Conservation (phyloP, 2,113 vertebrate genomes). For the Myodes glareolus region DNA sequence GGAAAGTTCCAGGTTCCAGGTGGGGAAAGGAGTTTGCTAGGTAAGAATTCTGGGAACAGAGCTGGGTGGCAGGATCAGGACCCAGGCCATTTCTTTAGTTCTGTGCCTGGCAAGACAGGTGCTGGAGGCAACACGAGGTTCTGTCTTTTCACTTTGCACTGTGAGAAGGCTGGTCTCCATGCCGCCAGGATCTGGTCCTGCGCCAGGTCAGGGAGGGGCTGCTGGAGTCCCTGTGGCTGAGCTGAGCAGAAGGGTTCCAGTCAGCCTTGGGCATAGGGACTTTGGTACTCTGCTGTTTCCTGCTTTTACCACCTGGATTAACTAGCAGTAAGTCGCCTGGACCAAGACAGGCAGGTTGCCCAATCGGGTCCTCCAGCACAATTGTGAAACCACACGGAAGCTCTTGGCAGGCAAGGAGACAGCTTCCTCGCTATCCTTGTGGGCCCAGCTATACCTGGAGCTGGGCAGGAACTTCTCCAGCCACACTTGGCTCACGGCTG, state of each 20-base stretch:
- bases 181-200: background rate
- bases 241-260: background rate
- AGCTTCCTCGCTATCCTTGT: background rate
- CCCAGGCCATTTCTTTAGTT: background rate
- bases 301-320: conserved; percentile 47
- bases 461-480: background rate
- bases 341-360: conserved; percentile 2
- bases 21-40: background rate
- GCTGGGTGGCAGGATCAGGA: too few species aligned
- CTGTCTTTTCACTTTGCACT: background rate
- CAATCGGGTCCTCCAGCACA: background rate
- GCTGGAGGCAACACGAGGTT: too few species aligned
- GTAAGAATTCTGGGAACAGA: background rate
- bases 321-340: background rate
- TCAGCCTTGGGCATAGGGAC: background rate
- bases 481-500: background rate
- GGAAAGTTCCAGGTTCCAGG: background rate
- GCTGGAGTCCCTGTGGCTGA: background rate
- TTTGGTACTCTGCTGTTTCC: conserved; percentile 45
- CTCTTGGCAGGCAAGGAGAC: background rate
- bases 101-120: background rate
- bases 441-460: background rate
- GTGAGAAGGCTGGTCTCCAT: background rate
- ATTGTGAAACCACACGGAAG: background rate
- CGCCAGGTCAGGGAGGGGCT: background rate